Evolutionary conservation across 1,140 invertebrate species (phyloP).

Genomic region (Euglossa dilemma): DNA sequence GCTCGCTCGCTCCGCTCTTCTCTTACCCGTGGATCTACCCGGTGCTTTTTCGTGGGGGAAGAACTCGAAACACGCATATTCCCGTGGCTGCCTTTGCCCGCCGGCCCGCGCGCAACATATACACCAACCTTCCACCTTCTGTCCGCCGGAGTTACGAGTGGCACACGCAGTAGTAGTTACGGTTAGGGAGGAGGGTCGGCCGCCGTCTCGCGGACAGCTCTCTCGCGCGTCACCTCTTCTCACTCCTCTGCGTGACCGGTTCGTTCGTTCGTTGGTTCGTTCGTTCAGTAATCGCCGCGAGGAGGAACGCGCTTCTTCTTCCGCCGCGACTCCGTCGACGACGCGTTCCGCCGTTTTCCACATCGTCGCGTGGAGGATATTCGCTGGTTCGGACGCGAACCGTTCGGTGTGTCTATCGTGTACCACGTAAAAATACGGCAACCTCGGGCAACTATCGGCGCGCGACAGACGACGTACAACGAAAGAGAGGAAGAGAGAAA

Average conservation of each 20-base stretch:
- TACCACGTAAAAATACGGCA: conserved; percentile 18
- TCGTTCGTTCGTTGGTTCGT: conserved; percentile 41
- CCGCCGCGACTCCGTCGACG: conserved; percentile 31
- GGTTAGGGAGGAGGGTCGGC: conserved; percentile 60
- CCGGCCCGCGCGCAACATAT: conserved; percentile 50
- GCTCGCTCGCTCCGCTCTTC: conserved; percentile 71
- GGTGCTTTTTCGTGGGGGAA: conserved; percentile 69
- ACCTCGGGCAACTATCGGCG: conserved; percentile 3
- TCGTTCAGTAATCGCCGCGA: conserved; percentile 54
- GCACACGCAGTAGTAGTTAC: conserved; percentile 66
- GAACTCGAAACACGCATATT: conserved; percentile 67
- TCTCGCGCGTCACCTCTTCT: conserved; percentile 52
- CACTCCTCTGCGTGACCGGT: conserved; percentile 42
- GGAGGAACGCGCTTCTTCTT: conserved; percentile 56
- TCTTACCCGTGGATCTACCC: conserved; percentile 64
- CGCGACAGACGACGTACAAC: neutral
- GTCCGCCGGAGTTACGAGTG: conserved; percentile 67
- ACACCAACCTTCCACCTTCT: conserved; percentile 59
- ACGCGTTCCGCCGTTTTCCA: neutral
- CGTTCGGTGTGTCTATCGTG: conserved; percentile 14
- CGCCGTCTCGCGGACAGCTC: conserved; percentile 61
- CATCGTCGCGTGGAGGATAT: neutral
- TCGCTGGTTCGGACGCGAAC: neutral
- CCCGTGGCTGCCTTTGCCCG: conserved; percentile 59
- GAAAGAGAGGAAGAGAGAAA: neutral